These are phyloP conservation scores for Ochropacha duplaris DNA, from an alignment of 2,888 invertebrate species.

Conservation along the genomic window DNA sequence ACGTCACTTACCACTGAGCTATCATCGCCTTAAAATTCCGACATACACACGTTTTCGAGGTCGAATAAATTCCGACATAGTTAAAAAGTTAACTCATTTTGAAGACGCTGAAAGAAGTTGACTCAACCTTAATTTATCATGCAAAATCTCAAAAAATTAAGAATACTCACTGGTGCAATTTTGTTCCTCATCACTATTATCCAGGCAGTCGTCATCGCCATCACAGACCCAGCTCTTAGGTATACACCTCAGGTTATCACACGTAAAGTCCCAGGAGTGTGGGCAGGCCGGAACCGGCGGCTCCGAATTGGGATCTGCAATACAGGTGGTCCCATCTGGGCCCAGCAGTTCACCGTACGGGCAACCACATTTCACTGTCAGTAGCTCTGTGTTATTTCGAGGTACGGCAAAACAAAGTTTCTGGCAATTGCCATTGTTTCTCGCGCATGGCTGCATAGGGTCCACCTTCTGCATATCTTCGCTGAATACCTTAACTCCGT, in stretches of 20 bases:
- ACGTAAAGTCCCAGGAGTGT: slow-evolving; percentile 96
- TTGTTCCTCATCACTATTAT: slow-evolving; percentile 97
- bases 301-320: slow-evolving; percentile 91
- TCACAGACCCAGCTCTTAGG: slow-evolving; percentile 98
- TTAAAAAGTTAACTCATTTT: too few relatives aligned
- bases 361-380: slow-evolving; percentile 92
- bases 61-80: too few relatives aligned
- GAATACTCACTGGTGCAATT: slow-evolving; percentile 93
- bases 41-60: too few relatives aligned
- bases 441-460: slow-evolving; percentile 90
- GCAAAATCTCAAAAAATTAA: background rate
- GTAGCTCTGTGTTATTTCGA: slow-evolving; percentile 76
- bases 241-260: slow-evolving; percentile 95
- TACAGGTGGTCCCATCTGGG: slow-evolving; percentile 87
- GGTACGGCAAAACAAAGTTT: slow-evolving; percentile 98
- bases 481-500: slow-evolving; percentile 95
- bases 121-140: too few relatives aligned
- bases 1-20: too few relatives aligned
- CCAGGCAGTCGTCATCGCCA: slow-evolving; percentile 97
- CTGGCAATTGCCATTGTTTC: slow-evolving; percentile 94
- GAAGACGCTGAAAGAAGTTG: too few relatives aligned
- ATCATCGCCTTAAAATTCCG: too few relatives aligned
- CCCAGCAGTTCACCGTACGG: slow-evolving; percentile 94
- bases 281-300: slow-evolving; percentile 95
- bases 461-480: slow-evolving; percentile 88